Conservation (phyloP, 2,797 vertebrate genomes). For the Chelon labrosus region DNA sequence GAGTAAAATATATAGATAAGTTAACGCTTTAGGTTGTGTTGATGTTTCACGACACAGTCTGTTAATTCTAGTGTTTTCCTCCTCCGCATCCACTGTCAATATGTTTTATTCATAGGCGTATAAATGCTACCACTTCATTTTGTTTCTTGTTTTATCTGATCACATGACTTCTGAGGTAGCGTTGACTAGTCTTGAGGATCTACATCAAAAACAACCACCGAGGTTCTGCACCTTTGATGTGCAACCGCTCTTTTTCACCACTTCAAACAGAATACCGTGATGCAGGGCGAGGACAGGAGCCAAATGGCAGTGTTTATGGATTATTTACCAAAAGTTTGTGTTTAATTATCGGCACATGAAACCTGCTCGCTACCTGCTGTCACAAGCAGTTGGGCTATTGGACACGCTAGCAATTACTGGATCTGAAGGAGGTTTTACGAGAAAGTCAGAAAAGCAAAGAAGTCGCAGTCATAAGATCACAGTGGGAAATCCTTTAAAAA, state of each 20-base stretch:
- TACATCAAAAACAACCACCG: conserved; percentile 61
- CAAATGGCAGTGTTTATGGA: conserved; percentile 67
- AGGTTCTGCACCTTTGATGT: conserved; percentile 64
- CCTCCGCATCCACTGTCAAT: too few species aligned
- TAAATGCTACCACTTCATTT: background rate
- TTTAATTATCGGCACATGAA: conserved; percentile 56
- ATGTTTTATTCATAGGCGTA: background rate
- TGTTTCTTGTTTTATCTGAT: conserved; percentile 25
- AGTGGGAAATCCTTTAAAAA: background rate
- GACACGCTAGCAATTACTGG: conserved; percentile 12
- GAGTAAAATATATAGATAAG: background rate
- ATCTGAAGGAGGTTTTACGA: background rate
- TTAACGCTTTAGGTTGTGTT: conserved; percentile 5
- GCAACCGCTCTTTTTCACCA: conserved; percentile 59
- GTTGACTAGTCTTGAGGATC: conserved; percentile 36
- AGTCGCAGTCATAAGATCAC: background rate
- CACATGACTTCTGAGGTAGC: conserved; percentile 1
- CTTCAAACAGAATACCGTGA: conserved; percentile 77
- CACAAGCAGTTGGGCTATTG: conserved; percentile 8
- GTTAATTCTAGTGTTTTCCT: background rate
- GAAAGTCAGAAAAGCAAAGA: background rate
- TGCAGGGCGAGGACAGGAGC: conserved; percentile 47
- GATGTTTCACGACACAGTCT: background rate
- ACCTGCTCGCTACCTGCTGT: conserved; percentile 26
- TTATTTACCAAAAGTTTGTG: conserved; percentile 50